Evolutionary conservation across 2,113 vertebrate genomes (phyloP).

Genomic region (Calyptommatus sinebrachiatus): DNA sequence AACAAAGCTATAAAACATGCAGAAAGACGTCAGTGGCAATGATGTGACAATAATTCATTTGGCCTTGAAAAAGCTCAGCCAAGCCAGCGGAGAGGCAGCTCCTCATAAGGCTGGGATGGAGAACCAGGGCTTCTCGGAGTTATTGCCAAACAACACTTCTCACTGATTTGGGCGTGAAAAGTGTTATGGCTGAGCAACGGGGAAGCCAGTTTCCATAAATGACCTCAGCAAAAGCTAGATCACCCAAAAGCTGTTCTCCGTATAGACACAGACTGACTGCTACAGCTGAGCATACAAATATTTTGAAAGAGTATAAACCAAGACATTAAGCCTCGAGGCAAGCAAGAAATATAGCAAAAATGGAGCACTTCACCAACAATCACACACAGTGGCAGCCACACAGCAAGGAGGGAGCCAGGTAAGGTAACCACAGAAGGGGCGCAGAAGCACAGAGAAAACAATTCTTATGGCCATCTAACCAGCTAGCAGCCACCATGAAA

Average conservation of each 20-base stretch:
- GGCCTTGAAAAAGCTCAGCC: conserved; percentile 1
- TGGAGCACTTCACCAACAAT: neutral
- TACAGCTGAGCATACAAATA: conserved; percentile 6
- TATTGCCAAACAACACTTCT: neutral
- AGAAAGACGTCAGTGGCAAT: conserved; percentile 5
- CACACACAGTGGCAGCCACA: conserved; percentile 24
- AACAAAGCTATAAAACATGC: conserved; percentile 32
- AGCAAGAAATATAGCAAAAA: conserved; percentile 21
- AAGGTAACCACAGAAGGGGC: conserved; percentile 5
- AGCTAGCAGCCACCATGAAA: neutral
- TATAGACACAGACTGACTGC: neutral
- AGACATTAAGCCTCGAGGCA: conserved; percentile 20
- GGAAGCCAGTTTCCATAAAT: neutral
- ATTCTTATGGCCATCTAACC: neutral
- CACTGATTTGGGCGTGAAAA: neutral
- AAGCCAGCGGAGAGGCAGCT: neutral
- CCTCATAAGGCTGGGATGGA: neutral
- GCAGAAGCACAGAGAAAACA: rapidly evolving
- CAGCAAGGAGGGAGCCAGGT: conserved; percentile 18
- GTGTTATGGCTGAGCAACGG: neutral
- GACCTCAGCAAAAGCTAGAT: neutral
- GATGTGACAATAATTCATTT: conserved; percentile 11
- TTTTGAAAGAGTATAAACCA: conserved; percentile 2
- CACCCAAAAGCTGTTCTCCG: neutral
- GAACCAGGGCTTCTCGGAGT: neutral